A percentile compares a stretch with the other conserved stretches of the same genome.
phyloP scores from a whole-genome alignment of 2,888 invertebrate species.

The Euplexia lucipara region DNA sequence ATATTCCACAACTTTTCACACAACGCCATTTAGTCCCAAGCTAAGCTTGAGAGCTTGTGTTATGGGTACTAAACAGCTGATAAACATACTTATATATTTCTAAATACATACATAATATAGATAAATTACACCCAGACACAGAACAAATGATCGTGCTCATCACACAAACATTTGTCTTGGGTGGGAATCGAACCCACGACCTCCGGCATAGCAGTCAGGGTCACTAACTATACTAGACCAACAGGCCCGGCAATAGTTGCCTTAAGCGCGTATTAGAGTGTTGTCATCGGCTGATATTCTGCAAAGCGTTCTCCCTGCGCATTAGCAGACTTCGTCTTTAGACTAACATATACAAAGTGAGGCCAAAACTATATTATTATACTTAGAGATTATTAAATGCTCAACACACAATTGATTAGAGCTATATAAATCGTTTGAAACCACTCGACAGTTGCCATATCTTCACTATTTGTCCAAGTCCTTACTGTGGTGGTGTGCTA shows the following conservation, averaged over 20 bases:
- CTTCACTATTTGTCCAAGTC: constrained; percentile 46
- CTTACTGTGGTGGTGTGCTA: constrained; percentile 40
- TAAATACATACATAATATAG: too few relatives aligned
- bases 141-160: too few relatives aligned
- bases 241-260: background rate
- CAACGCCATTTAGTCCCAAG: background rate
- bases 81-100: too few relatives aligned
- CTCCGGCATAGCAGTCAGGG: too few relatives aligned
- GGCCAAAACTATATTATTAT: constrained; percentile 5
- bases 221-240: too few relatives aligned
- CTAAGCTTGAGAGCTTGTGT: too few relatives aligned
- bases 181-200: too few relatives aligned
- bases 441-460: constrained; percentile 40
- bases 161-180: too few relatives aligned
- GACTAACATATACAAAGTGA: background rate
- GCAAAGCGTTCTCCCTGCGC: background rate
- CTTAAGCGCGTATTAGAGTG: background rate
- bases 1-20: too few relatives aligned
- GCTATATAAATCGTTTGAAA: constrained; percentile 25
- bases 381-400: constrained; percentile 32
- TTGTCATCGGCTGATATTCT: background rate
- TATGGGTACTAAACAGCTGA: too few relatives aligned
- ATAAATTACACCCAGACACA: too few relatives aligned
- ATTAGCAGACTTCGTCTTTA: background rate
- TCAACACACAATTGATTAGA: constrained; percentile 9